Base-by-base conservation (phyloP, 2,113 vertebrate species). In the Phalacrocorax aristotelis region DNA sequence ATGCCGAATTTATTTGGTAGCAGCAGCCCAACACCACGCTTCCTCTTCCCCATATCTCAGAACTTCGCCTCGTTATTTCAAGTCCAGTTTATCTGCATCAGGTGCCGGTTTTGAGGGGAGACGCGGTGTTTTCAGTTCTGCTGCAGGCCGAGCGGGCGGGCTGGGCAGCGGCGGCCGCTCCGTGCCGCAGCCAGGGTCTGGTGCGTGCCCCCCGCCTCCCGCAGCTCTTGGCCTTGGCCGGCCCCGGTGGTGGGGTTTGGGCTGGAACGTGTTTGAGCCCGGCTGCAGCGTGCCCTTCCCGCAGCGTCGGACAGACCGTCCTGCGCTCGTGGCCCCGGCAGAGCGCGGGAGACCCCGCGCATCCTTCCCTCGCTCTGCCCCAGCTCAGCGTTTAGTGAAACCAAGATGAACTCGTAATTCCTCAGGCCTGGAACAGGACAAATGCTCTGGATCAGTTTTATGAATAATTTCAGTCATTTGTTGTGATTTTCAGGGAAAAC, bases 341-440 rank as follows among this genome's bases (percentile, higher is more conserved):
- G 54, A 8, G 49, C 26, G 3, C 6, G 6, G 69, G 62, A 38
- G 25, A 64, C 25, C 61, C 48, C 13, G 3, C 51, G 19, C 54
- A 7, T 42, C 60, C 52, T 26, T 20, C 32, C 61, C 61, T 51
- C 6, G 8, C 60, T 32, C 58, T 7, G 58, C 42, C 68, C 77
- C 36, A 15, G 32, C 79, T 32, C 54, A 7, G 70, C 11, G 0
- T 20, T 15, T 2, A 18, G 36, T 8, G 54, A 18, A 13, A 29
- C 36, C 4, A 0, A 18, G 16, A 22, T 7, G 64, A 25, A 25
- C 34, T n/a, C 10, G 1, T 29, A 26, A 2, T 36, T 20, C 52
- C 38, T 34, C 18, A 2, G 32, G 48, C 22, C 34, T 42, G 57
- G 21, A 16, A 14, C 11, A 13, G 76, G 42, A 42, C 55, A 30